Conservation (phyloP, 2,888 invertebrate genomes). For the Drosophila anceps region DNA sequence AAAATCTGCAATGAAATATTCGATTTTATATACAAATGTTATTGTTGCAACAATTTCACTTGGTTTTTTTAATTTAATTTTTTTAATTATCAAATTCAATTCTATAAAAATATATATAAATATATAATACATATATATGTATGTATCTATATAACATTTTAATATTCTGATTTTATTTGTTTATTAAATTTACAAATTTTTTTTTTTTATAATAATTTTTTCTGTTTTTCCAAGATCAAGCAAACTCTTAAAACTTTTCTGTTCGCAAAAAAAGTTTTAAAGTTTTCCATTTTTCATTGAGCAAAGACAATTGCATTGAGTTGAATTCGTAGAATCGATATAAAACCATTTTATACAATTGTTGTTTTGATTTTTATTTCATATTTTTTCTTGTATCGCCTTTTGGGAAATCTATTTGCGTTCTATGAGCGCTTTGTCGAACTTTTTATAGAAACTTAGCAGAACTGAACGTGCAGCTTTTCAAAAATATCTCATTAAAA, state of each 20-base stretch:
- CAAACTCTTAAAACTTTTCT: neutral
- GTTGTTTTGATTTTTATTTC: neutral
- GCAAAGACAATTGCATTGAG: neutral
- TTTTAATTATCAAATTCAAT: neutral
- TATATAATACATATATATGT: too few relatives aligned
- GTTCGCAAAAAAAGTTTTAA: neutral
- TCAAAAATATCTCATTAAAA: slow-evolving; percentile 9
- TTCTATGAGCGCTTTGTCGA: slow-evolving; percentile 22
- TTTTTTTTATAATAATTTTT: neutral
- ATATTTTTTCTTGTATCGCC: neutral
- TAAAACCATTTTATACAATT: slow-evolving; percentile 2
- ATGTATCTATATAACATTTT: neutral
- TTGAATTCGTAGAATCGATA: neutral
- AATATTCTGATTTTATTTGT: neutral
- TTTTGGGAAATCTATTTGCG: slow-evolving; percentile 30
- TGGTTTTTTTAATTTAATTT: neutral
- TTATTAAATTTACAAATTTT: neutral
- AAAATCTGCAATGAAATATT: neutral
- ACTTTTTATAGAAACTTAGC: slow-evolving; percentile 30
- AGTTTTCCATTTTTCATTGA: neutral
- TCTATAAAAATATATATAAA: neutral
- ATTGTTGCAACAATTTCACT: neutral
- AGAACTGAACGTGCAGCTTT: slow-evolving; percentile 6
- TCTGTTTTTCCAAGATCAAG: neutral
- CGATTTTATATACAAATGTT: neutral